Percentiles rank a stretch among this genome's conserved stretches.
phyloP scores from a whole-genome alignment of 2,797 vertebrate genomes.

The Crenichthys baileyi region DNA sequence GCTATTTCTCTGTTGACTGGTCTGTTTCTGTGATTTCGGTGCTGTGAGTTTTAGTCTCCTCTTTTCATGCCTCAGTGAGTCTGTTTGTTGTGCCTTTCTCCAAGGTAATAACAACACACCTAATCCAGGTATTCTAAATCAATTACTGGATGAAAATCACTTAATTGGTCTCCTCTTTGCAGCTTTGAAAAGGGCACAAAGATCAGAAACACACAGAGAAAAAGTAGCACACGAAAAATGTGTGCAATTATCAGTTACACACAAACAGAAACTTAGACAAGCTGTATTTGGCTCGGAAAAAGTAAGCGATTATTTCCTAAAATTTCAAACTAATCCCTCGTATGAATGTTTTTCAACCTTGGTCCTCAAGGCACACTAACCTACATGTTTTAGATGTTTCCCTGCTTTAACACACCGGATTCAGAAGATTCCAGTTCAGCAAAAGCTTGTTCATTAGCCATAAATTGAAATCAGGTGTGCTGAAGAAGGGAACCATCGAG shows the following conservation, averaged over 20 bases:
- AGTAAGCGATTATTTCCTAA: slow-evolving; percentile 7
- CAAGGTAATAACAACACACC: background rate
- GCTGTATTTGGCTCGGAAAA: background rate
- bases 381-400: too few species aligned
- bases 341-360: too few species aligned
- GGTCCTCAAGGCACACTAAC: too few species aligned
- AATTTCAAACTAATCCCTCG: slow-evolving; percentile 21
- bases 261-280: background rate
- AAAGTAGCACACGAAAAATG: background rate
- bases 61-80: background rate
- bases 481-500: too few species aligned
- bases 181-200: background rate
- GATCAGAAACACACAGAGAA: background rate
- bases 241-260: background rate
- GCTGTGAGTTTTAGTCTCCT: background rate
- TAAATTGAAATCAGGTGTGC: too few species aligned
- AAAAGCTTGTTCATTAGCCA: too few species aligned
- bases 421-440: too few species aligned
- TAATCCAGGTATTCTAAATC: slow-evolving; percentile 4
- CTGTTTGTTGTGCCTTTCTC: background rate
- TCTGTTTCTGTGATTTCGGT: background rate
- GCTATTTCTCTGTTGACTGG: background rate
- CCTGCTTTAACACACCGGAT: too few species aligned
- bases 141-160: background rate
- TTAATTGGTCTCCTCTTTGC: slow-evolving; percentile 1